Evolutionary conservation across 1,140 invertebrate genomes (phyloP), one percentile per base, ranked within the genome.

Genomic region (Condylostylus longicornis): DNA sequence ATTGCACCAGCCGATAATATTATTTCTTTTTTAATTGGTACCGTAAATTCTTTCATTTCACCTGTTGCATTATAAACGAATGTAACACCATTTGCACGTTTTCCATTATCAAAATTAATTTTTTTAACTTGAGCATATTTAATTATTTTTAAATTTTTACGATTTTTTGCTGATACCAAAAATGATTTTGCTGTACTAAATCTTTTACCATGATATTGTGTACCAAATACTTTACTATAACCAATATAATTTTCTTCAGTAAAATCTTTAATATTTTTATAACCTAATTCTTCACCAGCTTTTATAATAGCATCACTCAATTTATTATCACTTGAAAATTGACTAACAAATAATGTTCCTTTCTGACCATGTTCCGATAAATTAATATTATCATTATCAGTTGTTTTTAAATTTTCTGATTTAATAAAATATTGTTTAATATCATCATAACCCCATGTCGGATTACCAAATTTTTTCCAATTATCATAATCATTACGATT

Each of bases 341-440:
- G 54, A 42, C 77, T 72, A 1, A 79, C 53, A 0, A 58, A 61
- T 38, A 76, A 53, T 32, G 68, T 69, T n/a, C 75, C 76, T 9
- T 62, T 68, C 0, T 47, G 62, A 0, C 64, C 74, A 35, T 82
- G 79, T n/a, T 69, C 59, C 2, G 76, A 74, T 2, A 42, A 28
- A 35, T 40, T 50, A n/a, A n/a, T n/a, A 33, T 66, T 46, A 22
- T 41, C 47, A 0, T 63, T 48, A 2, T 66, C 53, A 0, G 64
- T 55, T 50, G 79, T 69, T 40, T 54, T 62, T 37, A 72, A 62
- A 44, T 73, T 61, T 51, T 76, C 71, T 0, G 71, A 68, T 51
- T 74, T 73, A 47, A 71, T 71, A 51, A 82, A 83, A 48, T 81
- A 81, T 17, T 78, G 75, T 8, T 83, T 61, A 42, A 87, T 75